A percentile compares a stretch with the other conserved stretches of the same genome.
phyloP scores from a whole-genome alignment of 1,140 invertebrate genomes.

The Teleogryllus occipitalis region DNA sequence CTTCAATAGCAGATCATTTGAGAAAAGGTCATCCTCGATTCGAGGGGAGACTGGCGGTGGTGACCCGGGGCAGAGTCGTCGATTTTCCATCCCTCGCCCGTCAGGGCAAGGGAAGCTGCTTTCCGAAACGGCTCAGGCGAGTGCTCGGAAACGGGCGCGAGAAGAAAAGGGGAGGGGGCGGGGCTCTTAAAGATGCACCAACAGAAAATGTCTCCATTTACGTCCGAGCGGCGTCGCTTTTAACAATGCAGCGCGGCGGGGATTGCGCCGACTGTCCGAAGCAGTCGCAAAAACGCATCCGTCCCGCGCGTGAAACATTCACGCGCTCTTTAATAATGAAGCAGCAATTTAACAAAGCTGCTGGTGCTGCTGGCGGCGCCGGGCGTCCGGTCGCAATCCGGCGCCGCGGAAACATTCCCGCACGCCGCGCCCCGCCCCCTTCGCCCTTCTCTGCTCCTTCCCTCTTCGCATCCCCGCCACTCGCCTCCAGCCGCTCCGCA shows the following conservation, averaged over 20 bases:
- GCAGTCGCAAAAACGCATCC: conserved; percentile 3
- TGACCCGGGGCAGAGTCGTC: too few relatives aligned
- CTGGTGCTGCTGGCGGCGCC: not conserved
- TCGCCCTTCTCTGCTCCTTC: too few relatives aligned
- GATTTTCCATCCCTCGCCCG: too few relatives aligned
- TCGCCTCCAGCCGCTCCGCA: too few relatives aligned
- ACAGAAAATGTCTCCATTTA: not conserved
- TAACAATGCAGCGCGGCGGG: not conserved
- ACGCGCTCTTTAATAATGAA: not conserved
- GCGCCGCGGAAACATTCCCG: not conserved
- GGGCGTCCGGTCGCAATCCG: not conserved
- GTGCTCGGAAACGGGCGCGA: not conserved
- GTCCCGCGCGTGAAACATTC: not conserved
- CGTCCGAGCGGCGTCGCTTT: not conserved
- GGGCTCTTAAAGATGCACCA: not conserved
- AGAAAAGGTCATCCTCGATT: too few relatives aligned
- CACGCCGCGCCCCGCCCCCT: too few relatives aligned
- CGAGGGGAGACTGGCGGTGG: too few relatives aligned
- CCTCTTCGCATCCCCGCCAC: too few relatives aligned
- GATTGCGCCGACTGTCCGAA: not conserved
- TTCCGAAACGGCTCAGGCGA: too few relatives aligned
- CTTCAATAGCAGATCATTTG: too few relatives aligned
- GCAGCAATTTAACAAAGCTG: conserved; percentile 1
- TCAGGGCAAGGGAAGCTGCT: too few relatives aligned
- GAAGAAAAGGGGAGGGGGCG: not conserved